Evolutionary conservation across 1,140 invertebrate species (phyloP), one percentile per base, ranked within the genome.

Genomic region (Drosophila watanabei): DNA sequence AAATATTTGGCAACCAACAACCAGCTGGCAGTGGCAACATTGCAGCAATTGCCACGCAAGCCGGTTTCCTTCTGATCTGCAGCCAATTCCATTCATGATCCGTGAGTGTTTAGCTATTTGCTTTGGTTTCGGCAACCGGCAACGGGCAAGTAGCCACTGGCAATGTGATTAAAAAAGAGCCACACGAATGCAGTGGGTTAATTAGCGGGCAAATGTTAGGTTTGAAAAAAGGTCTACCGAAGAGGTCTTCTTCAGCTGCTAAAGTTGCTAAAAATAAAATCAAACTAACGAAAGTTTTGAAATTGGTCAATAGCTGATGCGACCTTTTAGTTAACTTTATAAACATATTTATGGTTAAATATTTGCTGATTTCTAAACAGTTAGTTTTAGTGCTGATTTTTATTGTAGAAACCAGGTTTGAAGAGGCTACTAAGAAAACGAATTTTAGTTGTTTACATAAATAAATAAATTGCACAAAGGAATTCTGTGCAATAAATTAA

Each of bases 131-230:
- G 54, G 11, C 56, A 46, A 41, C 65, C 10, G 49, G 10, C 49
- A 41, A 45, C 62, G 43, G 13, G 9, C 49, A 46, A 39, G 61
- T 8, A 45, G 13, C 49, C 41, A 41, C 65, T 43, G 16, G 24
- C 60, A 10, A 59, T 57, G 58, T 75, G 41, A 75, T 77, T 69
- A 48, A 79, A 80, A 80, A 28, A 70, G 39, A 54, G 54, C 18
- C 62, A 59, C 48, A 14, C 33, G 33, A 68, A 68, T 77, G 61
- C 54, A 66, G 32, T 24, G 58, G 59, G 39, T 33, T 61, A 76
- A 88, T 87, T 87, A 88, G 49, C 84, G 59, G 66, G 18, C 63
- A 79, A 54, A 61, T 87, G 71, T 35, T 77, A 87, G 64, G 13
- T 83, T 73, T 33, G 14, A 61, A 73, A 51, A 52, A 51, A 52